These are phyloP conservation scores for Idaea straminata DNA, from an alignment of 2,888 invertebrate species.

Conservation along the genomic window DNA sequence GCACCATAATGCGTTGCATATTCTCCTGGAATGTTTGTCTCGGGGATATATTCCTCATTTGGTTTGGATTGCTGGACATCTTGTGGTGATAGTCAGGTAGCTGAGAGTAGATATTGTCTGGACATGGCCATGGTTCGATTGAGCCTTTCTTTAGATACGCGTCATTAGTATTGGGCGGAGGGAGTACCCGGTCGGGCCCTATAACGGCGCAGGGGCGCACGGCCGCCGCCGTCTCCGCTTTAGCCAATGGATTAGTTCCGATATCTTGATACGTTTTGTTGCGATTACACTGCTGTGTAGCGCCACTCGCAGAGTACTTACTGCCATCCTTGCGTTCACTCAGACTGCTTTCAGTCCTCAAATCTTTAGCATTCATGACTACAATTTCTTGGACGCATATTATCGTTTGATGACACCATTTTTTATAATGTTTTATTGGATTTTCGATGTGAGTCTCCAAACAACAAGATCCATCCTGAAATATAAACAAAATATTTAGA, in stretches of 20 bases:
- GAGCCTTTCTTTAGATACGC: constrained; percentile 56
- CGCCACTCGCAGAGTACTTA: constrained; percentile 59
- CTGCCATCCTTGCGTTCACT: constrained; percentile 66
- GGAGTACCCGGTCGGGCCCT: constrained; percentile 70
- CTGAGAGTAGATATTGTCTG: constrained; percentile 54
- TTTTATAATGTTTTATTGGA: constrained; percentile 37
- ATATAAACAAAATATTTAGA: constrained; percentile 73
- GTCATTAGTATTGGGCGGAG: constrained; percentile 50
- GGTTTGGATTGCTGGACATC: constrained; percentile 53
- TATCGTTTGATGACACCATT: constrained; percentile 53
- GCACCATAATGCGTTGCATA: constrained; percentile 74
- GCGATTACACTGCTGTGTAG: constrained; percentile 53
- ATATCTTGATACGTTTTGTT: constrained; percentile 65
- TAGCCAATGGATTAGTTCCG: constrained; percentile 61
- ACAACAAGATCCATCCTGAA: constrained; percentile 62
- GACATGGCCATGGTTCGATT: constrained; percentile 56
- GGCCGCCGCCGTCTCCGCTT: constrained; percentile 60
- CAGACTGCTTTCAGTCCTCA: constrained; percentile 57
- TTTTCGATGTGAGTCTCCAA: constrained; percentile 30
- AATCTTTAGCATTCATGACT: constrained; percentile 75
- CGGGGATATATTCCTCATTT: constrained; percentile 73
- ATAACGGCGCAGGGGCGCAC: constrained; percentile 75
- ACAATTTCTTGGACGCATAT: constrained; percentile 45
- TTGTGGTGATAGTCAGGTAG: constrained; percentile 66
- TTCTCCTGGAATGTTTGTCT: constrained; percentile 79